Evolutionary conservation across 2,888 invertebrate genomes (phyloP), one percentile per base, ranked within the genome.

Genomic region (Troides oblongomaculatus): DNA sequence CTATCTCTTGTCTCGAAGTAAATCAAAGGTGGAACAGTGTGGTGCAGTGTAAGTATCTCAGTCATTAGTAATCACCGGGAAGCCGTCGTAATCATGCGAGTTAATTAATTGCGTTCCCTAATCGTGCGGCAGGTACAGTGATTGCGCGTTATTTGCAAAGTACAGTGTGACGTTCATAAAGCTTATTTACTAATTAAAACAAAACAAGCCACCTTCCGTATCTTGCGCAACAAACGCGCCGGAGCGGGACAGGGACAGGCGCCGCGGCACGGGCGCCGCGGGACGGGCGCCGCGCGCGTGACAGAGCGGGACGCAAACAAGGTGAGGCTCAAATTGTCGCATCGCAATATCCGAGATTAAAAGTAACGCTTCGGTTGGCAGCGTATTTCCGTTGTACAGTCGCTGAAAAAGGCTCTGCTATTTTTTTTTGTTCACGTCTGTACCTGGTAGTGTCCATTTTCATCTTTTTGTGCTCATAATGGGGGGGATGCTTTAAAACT

Each of bases 331-430:
- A 85, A 86, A 88, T 87, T 86, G 89, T 88, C 87, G 84, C 84
- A 84, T 82, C 78, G 89, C 91, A 91, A 91, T 91, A 89, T 90
- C 84, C 87, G 81, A 89, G 90, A 91, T 91, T 90, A 91, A 90
- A 90, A 90, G 89, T 84, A 85, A 89, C 90, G 90, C 87, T 79
- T 87, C 83, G 89, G 81, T 86, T 85, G 85, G 85, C 87, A 86
- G 81, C 81, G 80, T 84, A 85, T 86, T 83, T 77, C 74, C 77
- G 75, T 74, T 77, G 84, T 81, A 87, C 80, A 75, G 82, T 77
- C 80, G 78, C 75, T 80, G 78, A 75, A 78, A 80, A 82, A 81
- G 77, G 39, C 57, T 25, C 36, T 74, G 75, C 69, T 74, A 74
- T 71, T 74, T 72, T 71, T 70, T 76, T 74, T 74, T 75, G 74